Percentiles rank a stretch among this genome's conserved stretches.
phyloP scores from a whole-genome alignment of 2,888 invertebrate species.

The Beris chalybata region DNA sequence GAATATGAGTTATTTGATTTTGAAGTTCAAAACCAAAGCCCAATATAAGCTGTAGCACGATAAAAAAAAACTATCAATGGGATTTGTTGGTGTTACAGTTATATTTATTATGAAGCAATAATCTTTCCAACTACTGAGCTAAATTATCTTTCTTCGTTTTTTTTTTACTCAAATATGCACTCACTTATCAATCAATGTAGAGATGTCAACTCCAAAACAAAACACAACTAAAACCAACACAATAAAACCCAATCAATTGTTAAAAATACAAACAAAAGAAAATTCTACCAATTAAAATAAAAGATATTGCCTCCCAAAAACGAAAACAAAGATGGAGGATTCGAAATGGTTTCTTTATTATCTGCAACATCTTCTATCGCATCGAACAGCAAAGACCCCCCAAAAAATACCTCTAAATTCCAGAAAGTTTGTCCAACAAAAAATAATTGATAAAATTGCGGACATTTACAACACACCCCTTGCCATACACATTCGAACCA shows the following conservation, averaged over 20 bases:
- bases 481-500: background rate
- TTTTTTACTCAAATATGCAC: no score
- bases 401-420: background rate
- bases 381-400: background rate
- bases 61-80: no score
- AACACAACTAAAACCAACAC: slow-evolving; percentile 1
- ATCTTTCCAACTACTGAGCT: no score
- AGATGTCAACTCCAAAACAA: no score
- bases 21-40: no score
- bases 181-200: no score
- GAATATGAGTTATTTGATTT: no score
- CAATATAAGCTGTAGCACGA: no score
- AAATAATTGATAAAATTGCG: slow-evolving; percentile 20
- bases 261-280: slow-evolving; percentile 15
- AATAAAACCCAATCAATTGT: slow-evolving; percentile 15
- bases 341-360: background rate
- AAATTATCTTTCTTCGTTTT: no score
- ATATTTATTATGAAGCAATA: no score
- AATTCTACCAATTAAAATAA: background rate
- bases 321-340: no score
- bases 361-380: background rate
- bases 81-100: no score
- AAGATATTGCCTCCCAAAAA: background rate
- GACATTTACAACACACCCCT: slow-evolving; percentile 6
- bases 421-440: slow-evolving; percentile 6